A percentile compares a stretch with the other conserved stretches of the same genome.
These are phyloP conservation scores for Ips typographus DNA, from an alignment of 1,140 invertebrate species.

Conservation along the genomic window DNA sequence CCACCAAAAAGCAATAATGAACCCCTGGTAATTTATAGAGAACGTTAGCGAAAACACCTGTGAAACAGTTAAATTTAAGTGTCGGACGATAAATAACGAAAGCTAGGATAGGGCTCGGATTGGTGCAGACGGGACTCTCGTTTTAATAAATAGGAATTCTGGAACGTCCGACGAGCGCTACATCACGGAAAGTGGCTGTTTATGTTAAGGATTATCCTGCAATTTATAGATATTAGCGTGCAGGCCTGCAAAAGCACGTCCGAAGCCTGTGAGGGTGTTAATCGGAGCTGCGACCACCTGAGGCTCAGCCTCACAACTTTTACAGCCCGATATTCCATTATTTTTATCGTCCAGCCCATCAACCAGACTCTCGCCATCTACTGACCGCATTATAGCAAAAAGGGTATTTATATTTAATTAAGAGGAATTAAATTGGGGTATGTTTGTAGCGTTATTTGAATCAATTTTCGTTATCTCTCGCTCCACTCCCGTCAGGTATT, in stretches of 20 bases:
- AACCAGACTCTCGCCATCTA: too few relatives aligned
- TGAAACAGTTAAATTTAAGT: conserved; percentile 24
- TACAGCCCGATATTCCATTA: conserved; percentile 4
- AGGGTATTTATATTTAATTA: too few relatives aligned
- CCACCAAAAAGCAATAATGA: too few relatives aligned
- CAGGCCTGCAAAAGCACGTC: conserved; percentile 33
- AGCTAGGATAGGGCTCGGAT: conserved; percentile 8
- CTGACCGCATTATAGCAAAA: too few relatives aligned
- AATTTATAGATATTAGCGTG: conserved; percentile 51
- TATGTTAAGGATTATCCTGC: conserved; percentile 50
- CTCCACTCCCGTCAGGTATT: too few relatives aligned
- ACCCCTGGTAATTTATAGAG: background rate
- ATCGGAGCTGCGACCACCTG: conserved; percentile 46
- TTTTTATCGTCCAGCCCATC: background rate
- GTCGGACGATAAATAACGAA: conserved; percentile 21
- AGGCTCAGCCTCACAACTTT: conserved; percentile 29
- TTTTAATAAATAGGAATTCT: conserved; percentile 45
- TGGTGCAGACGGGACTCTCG: conserved; percentile 16
- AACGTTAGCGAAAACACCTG: conserved; percentile 21
- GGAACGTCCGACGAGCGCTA: conserved; percentile 43
- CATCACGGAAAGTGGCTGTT: conserved; percentile 50
- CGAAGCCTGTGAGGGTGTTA: conserved; percentile 43
- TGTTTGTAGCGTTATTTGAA: too few relatives aligned
- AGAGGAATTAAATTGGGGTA: too few relatives aligned
- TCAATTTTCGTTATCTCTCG: too few relatives aligned